Evolutionary conservation across 2,888 invertebrate species (phyloP), one percentile per base, ranked within the genome.

Genomic region (Homarus gammarus): DNA sequence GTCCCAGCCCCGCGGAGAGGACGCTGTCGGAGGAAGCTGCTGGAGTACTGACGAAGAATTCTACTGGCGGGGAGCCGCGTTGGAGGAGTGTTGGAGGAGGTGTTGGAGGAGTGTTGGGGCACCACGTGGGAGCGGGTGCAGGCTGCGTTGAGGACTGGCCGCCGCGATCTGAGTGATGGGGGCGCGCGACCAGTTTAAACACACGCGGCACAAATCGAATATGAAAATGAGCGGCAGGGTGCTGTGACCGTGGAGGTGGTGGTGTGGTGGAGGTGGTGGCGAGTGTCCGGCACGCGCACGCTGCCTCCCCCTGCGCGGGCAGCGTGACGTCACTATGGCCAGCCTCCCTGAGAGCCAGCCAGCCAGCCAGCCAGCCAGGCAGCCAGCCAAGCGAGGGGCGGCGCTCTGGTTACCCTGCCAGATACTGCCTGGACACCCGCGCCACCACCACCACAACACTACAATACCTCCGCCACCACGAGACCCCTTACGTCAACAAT

Each of bases 161-260:
- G 78, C 84, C 40, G 84, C 68, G 78, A 70, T 87, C 87, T 90
- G 90, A 90, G 90, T 90, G 86, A 90, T 83, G 87, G 90, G 78
- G 83, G 83, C 90, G 90, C 78, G 90, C 38, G 90, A 84, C 87
- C 90, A 90, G 90, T 90, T 90, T 84, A 90, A 90, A 90, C 90
- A 90, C 90, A 77, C 90, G 90, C 87, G 87, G 87, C 90, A 90
- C 90, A 87, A 90, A 90, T 90, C 90, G 90, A 90, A 90, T 87
- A 90, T 90, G 90, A 90, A 90, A 90, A 90, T 90, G 90, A 90
- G 90, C 79, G 87, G 68, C 72, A 56, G 78, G 84, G 82, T 44
- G 82, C 82, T 87, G 72, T 83, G 87, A 87, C 73, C 75, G 82
- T 82, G 82, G 82, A 82, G 61, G 87, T 75, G 82, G 87, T 73